These are phyloP conservation scores for Epinotia brunnichana DNA, from an alignment of 2,888 invertebrate genomes.

Conservation along the genomic window DNA sequence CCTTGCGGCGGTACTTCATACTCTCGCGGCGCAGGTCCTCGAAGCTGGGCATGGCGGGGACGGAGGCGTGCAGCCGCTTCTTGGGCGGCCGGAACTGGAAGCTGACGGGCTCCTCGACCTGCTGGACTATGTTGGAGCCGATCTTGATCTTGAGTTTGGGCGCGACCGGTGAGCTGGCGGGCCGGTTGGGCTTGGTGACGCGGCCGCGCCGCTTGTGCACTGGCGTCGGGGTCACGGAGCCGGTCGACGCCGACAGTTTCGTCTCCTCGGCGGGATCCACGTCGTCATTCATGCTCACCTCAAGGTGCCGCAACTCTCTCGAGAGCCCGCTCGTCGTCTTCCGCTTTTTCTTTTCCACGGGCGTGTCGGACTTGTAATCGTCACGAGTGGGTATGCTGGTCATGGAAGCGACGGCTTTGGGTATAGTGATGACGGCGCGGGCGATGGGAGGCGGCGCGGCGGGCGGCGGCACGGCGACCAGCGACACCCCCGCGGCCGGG, in stretches of 20 bases:
- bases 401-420: conserved; percentile 95
- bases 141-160: conserved; percentile 92
- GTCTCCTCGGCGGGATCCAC: conserved; percentile 74
- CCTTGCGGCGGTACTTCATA: conserved; percentile 93
- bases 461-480: conserved; percentile 81
- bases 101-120: conserved; percentile 78
- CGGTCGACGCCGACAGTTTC: conserved; percentile 61
- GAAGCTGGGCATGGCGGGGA: conserved; percentile 86
- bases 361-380: conserved; percentile 89
- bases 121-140: conserved; percentile 84
- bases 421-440: conserved; percentile 91
- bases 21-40: conserved; percentile 92
- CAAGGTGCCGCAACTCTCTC: conserved; percentile 86
- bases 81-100: conserved; percentile 89
- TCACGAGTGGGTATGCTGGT: conserved; percentile 93
- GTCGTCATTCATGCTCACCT: conserved; percentile 83
- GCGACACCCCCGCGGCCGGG: conserved; percentile 81
- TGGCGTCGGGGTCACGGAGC: conserved; percentile 49
- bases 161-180: conserved; percentile 69
- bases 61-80: conserved; percentile 86
- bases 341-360: conserved; percentile 88
- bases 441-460: conserved; percentile 85
- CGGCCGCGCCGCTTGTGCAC: conserved; percentile 69
- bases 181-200: conserved; percentile 60
- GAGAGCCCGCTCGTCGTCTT: conserved; percentile 80